Conservation (phyloP, 2,888 invertebrate genomes). For the Hirtodrosophila cameraria region DNA sequence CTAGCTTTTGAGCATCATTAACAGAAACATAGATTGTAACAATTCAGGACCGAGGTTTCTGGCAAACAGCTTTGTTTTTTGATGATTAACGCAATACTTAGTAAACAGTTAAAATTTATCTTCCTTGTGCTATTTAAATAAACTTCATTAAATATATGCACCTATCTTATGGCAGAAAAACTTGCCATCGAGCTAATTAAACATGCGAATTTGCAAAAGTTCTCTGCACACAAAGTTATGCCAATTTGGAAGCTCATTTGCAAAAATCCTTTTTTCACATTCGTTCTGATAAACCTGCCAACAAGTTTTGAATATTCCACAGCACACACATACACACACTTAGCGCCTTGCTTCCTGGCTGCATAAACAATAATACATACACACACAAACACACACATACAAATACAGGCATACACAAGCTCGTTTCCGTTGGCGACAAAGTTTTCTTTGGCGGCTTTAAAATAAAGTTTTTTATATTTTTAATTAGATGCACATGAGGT, state of each 20-base stretch:
- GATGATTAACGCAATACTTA: too few species aligned
- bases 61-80: too few species aligned
- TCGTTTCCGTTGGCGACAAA: slow-evolving; percentile 72
- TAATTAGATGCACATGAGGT: slow-evolving; percentile 79
- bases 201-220: slow-evolving; percentile 44
- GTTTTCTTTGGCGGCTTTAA: slow-evolving; percentile 77
- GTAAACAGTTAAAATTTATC: neutral
- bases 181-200: slow-evolving; percentile 58
- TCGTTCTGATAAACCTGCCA: slow-evolving; percentile 73
- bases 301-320: slow-evolving; percentile 58
- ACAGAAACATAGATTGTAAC: too few species aligned
- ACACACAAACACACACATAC: slow-evolving; percentile 8
- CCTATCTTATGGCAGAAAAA: slow-evolving; percentile 19
- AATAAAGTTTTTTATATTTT: slow-evolving; percentile 78
- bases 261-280: slow-evolving; percentile 58
- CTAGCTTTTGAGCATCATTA: too few species aligned
- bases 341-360: slow-evolving; percentile 41
- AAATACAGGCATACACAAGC: neutral
- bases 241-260: slow-evolving; percentile 72
- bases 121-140: neutral
- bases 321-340: slow-evolving; percentile 16
- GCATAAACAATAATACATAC: slow-evolving; percentile 33
- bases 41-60: too few species aligned
- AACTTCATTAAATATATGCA: neutral
- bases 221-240: slow-evolving; percentile 57